phyloP scores from a whole-genome alignment of 2,888 invertebrate genomes.

The Lasioglossum calceatum region DNA sequence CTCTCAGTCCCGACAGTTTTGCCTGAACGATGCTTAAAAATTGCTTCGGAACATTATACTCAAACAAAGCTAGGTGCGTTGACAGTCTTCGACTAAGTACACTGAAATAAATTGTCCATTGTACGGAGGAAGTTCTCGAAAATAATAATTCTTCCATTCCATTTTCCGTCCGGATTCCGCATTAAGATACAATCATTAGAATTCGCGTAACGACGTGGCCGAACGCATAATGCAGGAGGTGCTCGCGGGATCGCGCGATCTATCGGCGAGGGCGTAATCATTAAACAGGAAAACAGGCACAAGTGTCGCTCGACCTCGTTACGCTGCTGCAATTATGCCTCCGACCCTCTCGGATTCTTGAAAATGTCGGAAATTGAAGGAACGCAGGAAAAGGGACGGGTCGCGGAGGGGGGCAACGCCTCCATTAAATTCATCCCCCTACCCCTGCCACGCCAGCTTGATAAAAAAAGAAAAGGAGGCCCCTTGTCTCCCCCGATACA shows the following conservation, averaged over 20 bases:
- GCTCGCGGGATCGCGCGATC: slow-evolving; percentile 31
- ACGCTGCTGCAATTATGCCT: slow-evolving; percentile 47
- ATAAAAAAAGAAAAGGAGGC: slow-evolving; percentile 42
- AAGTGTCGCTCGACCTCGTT: slow-evolving; percentile 61
- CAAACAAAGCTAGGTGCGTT: neutral
- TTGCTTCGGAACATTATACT: neutral
- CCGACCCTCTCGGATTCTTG: slow-evolving; percentile 55
- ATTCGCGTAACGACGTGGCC: neutral
- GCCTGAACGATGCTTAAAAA: neutral
- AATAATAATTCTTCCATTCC: neutral
- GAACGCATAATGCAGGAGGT: neutral
- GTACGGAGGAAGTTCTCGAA: neutral
- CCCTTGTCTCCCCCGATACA: slow-evolving; percentile 54
- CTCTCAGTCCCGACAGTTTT: neutral
- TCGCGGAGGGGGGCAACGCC: neutral
- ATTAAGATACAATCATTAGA: neutral
- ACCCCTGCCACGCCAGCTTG: neutral
- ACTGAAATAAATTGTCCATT: neutral
- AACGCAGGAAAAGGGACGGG: slow-evolving; percentile 3
- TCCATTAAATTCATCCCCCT: slow-evolving; percentile 58
- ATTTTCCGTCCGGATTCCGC: neutral
- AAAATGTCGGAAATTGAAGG: slow-evolving; percentile 57
- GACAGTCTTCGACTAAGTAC: neutral
- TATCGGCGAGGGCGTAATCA: slow-evolving; percentile 48
- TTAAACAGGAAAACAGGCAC: slow-evolving; percentile 53